Percentiles rank a stretch among this genome's conserved stretches.
These are phyloP conservation scores for Leucophenga montana DNA, from an alignment of 2,888 invertebrate species.

Conservation along the genomic window DNA sequence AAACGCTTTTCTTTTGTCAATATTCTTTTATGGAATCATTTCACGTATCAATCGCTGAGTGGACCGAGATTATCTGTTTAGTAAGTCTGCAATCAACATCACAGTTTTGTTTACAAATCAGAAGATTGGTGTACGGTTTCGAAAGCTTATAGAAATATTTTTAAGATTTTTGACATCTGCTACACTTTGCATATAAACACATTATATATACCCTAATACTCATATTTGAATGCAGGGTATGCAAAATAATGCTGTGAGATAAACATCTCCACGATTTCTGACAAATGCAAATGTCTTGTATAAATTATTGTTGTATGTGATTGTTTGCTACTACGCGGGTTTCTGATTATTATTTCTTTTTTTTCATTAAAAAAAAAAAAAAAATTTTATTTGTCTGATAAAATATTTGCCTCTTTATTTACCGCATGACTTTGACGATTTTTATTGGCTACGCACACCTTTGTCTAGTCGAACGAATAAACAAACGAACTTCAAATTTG, in stretches of 20 bases:
- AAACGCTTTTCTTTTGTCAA: too few species aligned
- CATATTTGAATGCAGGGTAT: background rate
- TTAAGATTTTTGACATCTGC: too few species aligned
- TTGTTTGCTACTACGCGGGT: background rate
- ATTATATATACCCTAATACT: background rate
- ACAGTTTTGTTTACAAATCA: too few species aligned
- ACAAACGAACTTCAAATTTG: background rate
- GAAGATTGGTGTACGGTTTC: too few species aligned
- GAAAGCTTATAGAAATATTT: too few species aligned
- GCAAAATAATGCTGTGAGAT: background rate
- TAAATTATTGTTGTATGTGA: slow-evolving; percentile 50
- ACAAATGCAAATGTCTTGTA: slow-evolving; percentile 61
- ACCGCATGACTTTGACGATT: background rate
- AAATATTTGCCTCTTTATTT: background rate
- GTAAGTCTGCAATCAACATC: too few species aligned
- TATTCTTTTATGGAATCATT: too few species aligned
- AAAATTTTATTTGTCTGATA: background rate
- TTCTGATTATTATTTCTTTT: background rate
- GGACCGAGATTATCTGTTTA: too few species aligned
- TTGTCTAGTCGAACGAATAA: background rate
- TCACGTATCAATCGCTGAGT: too few species aligned
- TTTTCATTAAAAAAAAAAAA: too few species aligned
- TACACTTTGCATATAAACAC: too few species aligned
- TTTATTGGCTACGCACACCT: slow-evolving; percentile 11
- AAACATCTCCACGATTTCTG: background rate